Evolutionary conservation across 1,140 invertebrate species (phyloP).

Genomic region (Drosophila kikkawai): DNA sequence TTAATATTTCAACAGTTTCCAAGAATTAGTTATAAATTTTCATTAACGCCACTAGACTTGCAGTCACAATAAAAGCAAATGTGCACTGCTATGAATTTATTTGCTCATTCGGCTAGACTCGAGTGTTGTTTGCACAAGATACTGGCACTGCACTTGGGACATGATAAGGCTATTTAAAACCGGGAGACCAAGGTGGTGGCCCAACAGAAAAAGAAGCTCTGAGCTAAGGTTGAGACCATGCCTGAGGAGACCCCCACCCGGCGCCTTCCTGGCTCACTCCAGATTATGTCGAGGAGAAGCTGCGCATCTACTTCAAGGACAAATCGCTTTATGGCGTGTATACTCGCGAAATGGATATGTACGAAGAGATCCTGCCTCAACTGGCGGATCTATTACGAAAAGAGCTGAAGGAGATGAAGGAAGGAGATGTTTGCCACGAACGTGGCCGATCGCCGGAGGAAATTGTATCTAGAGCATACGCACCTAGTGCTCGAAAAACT

Average conservation of each 20-base stretch:
- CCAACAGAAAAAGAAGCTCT: neutral
- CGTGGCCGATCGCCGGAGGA: conserved; percentile 86
- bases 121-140: conserved; percentile 30
- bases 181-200: neutral
- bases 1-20: neutral
- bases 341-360: conserved; percentile 69
- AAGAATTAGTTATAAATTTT: neutral
- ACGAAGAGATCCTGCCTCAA: conserved; percentile 65
- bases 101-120: conserved; percentile 17
- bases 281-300: conserved; percentile 61
- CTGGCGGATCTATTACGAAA: conserved; percentile 38
- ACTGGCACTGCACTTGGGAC: conserved; percentile 2
- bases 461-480: conserved; percentile 85
- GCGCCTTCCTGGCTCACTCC: conserved; percentile 66
- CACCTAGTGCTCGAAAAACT: conserved; percentile 86
- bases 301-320: conserved; percentile 61
- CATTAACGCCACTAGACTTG: conserved; percentile 2
- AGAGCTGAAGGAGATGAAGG: conserved; percentile 58
- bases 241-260: conserved; percentile 7
- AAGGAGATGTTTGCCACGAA: no score
- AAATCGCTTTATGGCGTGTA: conserved; percentile 62
- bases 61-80: neutral
- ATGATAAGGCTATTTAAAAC: conserved; percentile 6
- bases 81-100: conserved; percentile 15
- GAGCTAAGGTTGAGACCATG: conserved; percentile 29